Evolutionary conservation across 2,113 vertebrate genomes (phyloP), one percentile per base, ranked within the genome.

Genomic region (Gobiocypris rarus): DNA sequence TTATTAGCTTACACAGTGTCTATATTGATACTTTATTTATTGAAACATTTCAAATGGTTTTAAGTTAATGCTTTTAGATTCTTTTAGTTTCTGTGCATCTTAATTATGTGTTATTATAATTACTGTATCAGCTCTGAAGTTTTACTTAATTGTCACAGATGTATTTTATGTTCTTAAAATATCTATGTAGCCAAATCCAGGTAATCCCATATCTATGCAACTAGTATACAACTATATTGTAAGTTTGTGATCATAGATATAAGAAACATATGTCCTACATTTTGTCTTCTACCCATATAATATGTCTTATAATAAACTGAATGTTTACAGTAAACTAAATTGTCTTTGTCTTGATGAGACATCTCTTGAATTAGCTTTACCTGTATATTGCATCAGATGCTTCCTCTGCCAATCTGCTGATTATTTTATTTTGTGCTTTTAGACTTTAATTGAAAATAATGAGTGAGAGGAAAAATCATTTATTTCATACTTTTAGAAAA

Each of bases 291-390:
- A 3, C 8, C 34, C 48, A 11, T 59, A 54, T 50, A 50, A 59
- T 31, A 1, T 31, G 31, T 31, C 31, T 31, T 31, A 31, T 82
- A 82, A 85, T 82, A 75, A 75, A 82, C 6, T 9, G 13, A 34
- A 4, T 43, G 26, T 69, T 54, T 83, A 54, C 3, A 74, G 48
- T 13, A 48, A 45, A 28, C 3, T 0, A 38, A 38, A 6, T 41
- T 81, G 19, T 54, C 3, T 43, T 41, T 71, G 69, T 71, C 10
- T 71, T 73, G 22, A 45, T 45, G 5, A 24, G 10, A 45, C 24
- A n/a, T 45, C 6, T 24, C n/a, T 4, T 10, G 14, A 73, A 73
- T 45, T 71, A 5, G 13, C 43, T 73, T 73, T 73, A 7, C 41
- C 24, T 45, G 26, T 5, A 26, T 26, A 26, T 61, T 48, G 22